Conservation (phyloP, 2,113 vertebrate genomes). For the Crypturellus undulatus region DNA sequence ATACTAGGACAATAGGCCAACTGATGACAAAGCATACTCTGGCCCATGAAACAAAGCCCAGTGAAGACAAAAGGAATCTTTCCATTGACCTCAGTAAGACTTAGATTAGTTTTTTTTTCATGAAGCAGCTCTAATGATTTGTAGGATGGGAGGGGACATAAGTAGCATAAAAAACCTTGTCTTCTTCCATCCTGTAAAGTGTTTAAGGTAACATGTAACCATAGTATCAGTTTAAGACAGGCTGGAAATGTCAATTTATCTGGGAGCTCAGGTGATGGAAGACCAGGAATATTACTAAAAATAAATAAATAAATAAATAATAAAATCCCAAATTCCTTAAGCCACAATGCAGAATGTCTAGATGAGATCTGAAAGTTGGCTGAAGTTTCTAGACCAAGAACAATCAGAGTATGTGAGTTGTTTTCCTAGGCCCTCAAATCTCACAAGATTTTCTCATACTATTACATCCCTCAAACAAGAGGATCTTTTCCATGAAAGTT, state of each 20-base stretch:
- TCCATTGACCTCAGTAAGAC: background rate
- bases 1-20: background rate
- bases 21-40: background rate
- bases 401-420: background rate
- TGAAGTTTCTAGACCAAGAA: background rate
- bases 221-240: background rate
- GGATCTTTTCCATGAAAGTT: background rate
- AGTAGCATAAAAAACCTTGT: background rate
- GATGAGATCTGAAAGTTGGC: background rate
- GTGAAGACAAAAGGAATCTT: background rate
- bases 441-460: background rate
- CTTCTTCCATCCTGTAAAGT: too few species aligned
- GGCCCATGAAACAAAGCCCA: background rate
- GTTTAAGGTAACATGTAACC: too few species aligned
- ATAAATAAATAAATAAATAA: too few species aligned
- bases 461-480: background rate
- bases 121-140: background rate
- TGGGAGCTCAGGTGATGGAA: background rate
- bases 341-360: background rate
- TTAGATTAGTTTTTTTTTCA: background rate
- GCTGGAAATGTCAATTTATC: background rate
- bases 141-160: background rate
- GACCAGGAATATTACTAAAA: background rate
- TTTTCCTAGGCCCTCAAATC: background rate
- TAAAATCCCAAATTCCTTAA: background rate